Conservation (phyloP, 64 coral and sea anemone species). For the Acropora tenuis region DNA sequence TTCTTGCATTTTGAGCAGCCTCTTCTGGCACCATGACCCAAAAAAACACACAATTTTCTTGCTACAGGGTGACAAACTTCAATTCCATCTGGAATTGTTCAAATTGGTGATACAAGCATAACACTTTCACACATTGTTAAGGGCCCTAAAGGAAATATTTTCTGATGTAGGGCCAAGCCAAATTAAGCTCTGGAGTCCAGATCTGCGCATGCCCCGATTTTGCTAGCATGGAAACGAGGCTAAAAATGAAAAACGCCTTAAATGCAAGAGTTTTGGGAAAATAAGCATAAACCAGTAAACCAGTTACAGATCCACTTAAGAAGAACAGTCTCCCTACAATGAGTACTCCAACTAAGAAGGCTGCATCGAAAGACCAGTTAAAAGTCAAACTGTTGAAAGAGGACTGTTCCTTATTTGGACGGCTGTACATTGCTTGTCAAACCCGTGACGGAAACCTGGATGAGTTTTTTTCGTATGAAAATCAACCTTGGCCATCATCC, state of each 20-base stretch:
- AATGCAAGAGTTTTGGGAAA: too few species aligned
- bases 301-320: conserved; percentile 18
- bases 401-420: background rate
- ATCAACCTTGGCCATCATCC: conserved; percentile 70
- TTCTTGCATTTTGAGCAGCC: too few species aligned
- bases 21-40: too few species aligned
- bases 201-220: conserved; percentile 46
- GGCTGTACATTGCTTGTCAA: conserved; percentile 56
- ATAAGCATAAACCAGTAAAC: background rate
- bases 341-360: conserved; percentile 1
- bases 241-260: too few species aligned
- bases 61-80: too few species aligned
- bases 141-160: conserved; percentile 43
- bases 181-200: conserved; percentile 60
- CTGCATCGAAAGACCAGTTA: conserved; percentile 14
- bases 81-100: conserved; percentile 56
- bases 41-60: too few species aligned
- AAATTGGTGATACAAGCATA: conserved; percentile 72
- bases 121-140: conserved; percentile 51
- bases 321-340: background rate
- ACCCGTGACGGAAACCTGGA: conserved; percentile 36
- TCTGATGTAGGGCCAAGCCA: conserved; percentile 67
- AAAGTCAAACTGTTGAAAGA: background rate
- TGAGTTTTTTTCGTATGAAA: conserved; percentile 57
- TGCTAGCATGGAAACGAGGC: conserved; percentile 22